phyloP scores from a whole-genome alignment of 2,888 invertebrate species.

The Ypsolopha scabrella region DNA sequence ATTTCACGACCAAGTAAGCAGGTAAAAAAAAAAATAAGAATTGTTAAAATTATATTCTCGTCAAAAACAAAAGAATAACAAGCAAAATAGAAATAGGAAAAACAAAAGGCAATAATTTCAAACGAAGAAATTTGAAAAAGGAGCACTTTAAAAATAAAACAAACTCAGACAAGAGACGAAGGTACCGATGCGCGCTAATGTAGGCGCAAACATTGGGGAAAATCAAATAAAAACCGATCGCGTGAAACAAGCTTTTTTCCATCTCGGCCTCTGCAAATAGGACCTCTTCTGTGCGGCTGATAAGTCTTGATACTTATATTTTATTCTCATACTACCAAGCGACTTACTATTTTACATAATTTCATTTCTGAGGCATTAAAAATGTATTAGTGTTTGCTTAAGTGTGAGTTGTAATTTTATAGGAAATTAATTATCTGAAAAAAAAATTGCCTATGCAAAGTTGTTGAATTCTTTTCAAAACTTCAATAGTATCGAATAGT shows the following conservation, averaged over 20 bases:
- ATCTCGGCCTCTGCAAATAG: constrained; percentile 59
- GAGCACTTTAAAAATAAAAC: constrained; percentile 22
- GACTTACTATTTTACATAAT: background rate
- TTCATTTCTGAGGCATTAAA: no score
- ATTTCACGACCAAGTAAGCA: no score
- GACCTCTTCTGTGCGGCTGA: constrained; percentile 20
- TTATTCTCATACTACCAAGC: constrained; percentile 1
- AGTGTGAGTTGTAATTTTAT: background rate
- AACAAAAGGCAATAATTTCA: background rate
- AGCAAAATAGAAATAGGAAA: background rate
- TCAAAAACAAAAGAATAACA: background rate
- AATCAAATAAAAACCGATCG: constrained; percentile 70
- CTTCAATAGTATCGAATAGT: no score
- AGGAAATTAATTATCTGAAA: no score
- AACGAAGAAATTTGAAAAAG: constrained; percentile 11
- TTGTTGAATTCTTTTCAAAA: no score
- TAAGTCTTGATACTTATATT: constrained; percentile 33
- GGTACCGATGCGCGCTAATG: constrained; percentile 39
- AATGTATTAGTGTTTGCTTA: constrained; percentile 5
- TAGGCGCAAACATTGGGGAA: constrained; percentile 57
- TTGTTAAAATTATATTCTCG: no score
- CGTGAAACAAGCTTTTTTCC: constrained; percentile 66
- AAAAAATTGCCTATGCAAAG: no score
- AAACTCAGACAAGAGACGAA: constrained; percentile 24
- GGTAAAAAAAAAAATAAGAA: no score